These are phyloP conservation scores for Leptonema lineaticorne DNA, from an alignment of 1,140 invertebrate species.

Conservation along the genomic window DNA sequence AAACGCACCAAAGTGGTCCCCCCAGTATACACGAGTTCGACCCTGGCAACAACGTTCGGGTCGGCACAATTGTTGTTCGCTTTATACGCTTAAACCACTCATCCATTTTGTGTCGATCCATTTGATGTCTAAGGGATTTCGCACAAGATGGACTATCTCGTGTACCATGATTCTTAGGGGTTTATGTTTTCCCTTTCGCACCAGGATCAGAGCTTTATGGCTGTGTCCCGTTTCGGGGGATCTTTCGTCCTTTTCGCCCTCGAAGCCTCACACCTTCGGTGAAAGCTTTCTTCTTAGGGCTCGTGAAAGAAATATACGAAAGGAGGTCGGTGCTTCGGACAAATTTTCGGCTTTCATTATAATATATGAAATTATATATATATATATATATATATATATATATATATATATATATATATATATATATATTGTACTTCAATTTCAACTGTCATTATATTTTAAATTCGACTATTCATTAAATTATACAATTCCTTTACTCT, in stretches of 20 bases:
- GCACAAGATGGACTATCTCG: conserved; percentile 35
- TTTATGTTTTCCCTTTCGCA: conserved; percentile 8
- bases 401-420: neutral
- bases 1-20: too few species aligned
- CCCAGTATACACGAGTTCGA: neutral
- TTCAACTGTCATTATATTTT: too few species aligned
- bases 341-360: conserved; percentile 25
- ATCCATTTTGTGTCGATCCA: conserved; percentile 40
- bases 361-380: neutral
- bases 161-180: too few species aligned
- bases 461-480: too few species aligned
- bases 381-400: neutral
- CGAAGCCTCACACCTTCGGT: too few species aligned
- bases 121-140: conserved; percentile 36
- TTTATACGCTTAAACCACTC: conserved; percentile 39
- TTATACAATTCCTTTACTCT: too few species aligned
- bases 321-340: neutral
- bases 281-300: too few species aligned
- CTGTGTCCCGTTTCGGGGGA: neutral
- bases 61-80: conserved; percentile 35
- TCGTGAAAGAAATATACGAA: conserved; percentile 4
- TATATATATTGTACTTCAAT: too few species aligned
- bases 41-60: neutral
- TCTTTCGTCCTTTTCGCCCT: neutral
- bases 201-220: neutral